These are phyloP conservation scores for Cotesia glomerata DNA, from an alignment of 1,140 invertebrate genomes.

Conservation along the genomic window DNA sequence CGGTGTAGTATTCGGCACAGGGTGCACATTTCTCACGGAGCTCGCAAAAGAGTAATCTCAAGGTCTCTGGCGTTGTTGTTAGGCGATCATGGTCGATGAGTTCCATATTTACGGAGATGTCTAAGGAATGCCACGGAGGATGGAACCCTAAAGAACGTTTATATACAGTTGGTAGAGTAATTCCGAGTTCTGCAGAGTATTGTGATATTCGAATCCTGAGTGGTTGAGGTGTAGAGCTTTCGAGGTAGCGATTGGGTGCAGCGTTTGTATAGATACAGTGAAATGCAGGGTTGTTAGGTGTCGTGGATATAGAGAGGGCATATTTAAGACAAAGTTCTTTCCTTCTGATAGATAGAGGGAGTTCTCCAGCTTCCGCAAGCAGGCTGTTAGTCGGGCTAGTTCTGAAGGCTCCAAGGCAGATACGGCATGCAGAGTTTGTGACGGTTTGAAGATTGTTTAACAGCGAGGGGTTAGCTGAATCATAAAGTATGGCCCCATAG, in stretches of 20 bases:
- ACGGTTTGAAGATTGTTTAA: neutral
- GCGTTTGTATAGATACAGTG: neutral
- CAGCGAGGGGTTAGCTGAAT: neutral
- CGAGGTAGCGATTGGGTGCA: neutral
- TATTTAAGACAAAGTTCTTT: neutral
- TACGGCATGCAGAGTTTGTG: neutral
- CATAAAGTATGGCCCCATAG: conserved; percentile 22
- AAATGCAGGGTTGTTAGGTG: neutral
- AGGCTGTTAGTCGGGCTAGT: conserved; percentile 14
- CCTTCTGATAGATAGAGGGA: conserved; percentile 12
- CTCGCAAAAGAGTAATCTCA: neutral
- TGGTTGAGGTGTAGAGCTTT: neutral
- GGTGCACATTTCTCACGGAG: neutral
- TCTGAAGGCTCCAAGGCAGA: conserved; percentile 26
- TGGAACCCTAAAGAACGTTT: neutral
- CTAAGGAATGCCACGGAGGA: conserved; percentile 5
- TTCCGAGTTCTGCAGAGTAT: neutral
- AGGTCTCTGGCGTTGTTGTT: neutral
- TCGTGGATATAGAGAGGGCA: neutral
- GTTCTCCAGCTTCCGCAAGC: neutral
- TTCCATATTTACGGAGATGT: neutral
- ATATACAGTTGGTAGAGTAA: neutral
- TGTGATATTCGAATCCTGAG: neutral
- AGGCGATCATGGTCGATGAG: neutral
- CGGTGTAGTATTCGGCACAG: conserved; percentile 5